Evolutionary conservation across 2,113 vertebrate species (phyloP), one percentile per base, ranked within the genome.

Genomic region (Callipepla squamata): DNA sequence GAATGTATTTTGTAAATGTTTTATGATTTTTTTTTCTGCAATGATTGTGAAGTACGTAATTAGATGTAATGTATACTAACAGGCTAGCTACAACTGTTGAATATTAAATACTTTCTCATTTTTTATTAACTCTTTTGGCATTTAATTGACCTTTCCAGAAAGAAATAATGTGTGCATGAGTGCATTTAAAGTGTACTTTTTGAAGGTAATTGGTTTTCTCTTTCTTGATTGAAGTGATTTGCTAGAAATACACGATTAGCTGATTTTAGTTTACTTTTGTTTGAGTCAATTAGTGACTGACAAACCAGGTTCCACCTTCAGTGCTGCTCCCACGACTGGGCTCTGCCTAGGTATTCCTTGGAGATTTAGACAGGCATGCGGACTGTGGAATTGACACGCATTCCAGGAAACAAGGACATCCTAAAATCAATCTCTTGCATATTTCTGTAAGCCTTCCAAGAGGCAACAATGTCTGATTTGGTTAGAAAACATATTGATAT

Each of bases 1-100:
- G 85, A 79, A 69, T 13, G 26, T 94, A 86, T 91, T 97, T 92
- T 88, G 57, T 53, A 96, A 96, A 94, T 95, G 17, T 95, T 96
- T 96, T 92, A 85, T 88, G 47, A 89, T 69, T 91, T 96, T 38
- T 51, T 45, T 89, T 58, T 79, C 51, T 80, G 42, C 82, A 68
- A 55, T 90, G 19, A 63, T 55, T 80, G 12, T 86, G 70, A 97
- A 95, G 69, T 85, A 72, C 25, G 59, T 92, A 90, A 80, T 94
- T 95, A 85, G 21, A 36, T 87, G n/a, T 87, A 48, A 93, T 70
- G 80, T 97, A 69, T 96, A 86, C 26, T 44, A 96, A 81, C 47
- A 84, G 36, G 44, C 25, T 88, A 80, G 42, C 6, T 93, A 42
- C 68, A 91, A 76, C 48, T 57, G 44, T 30, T 59, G 81, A 90